Evolutionary conservation across 2,888 invertebrate species (phyloP), one percentile per base, ranked within the genome.

Genomic region (Phengaris alcon): DNA sequence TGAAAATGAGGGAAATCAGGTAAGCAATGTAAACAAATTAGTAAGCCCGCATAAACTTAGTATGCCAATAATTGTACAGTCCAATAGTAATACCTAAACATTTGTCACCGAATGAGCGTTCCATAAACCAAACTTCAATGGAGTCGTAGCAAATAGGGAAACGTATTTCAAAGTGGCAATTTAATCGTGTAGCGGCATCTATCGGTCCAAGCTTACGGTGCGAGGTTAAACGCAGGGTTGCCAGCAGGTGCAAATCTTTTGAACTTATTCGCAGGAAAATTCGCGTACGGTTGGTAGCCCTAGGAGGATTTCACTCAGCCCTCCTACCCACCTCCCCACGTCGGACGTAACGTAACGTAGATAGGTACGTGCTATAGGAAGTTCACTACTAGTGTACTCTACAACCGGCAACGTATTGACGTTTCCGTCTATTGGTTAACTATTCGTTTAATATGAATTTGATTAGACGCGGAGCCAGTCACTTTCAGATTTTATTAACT

Each of bases 111-210:
- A 54, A 72, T 72, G 54, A 72, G 54, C 52, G 51, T 54, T 54
- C 54, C 57, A 75, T 74, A 68, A 81, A 81, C 79, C 80, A 83
- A 83, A 84, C 85, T 87, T 85, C 84, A 85, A 84, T 86, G 82
- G 82, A 81, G 82, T 79, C 80, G 80, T 77, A 83, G 84, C 85
- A 77, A 79, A 80, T 79, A 76, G 77, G 77, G 83, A 85, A 84
- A 86, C 84, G 84, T 85, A 83, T 86, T 85, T 84, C 85, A 84
- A 87, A 89, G 86, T 87, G 89, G 84, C 87, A 87, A 86, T 90
- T 88, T 86, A 86, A 88, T 87, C 87, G 85, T 81, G 80, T 77
- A 82, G 82, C 86, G 90, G 90, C 91, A 90, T 90, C 91, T 91
- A 89, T 87, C 84, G 88, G 84, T 80, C 76, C 68, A 75, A 75